phyloP scores from a whole-genome alignment of 2,113 vertebrate species.

The Phrynosoma blainvillii region DNA sequence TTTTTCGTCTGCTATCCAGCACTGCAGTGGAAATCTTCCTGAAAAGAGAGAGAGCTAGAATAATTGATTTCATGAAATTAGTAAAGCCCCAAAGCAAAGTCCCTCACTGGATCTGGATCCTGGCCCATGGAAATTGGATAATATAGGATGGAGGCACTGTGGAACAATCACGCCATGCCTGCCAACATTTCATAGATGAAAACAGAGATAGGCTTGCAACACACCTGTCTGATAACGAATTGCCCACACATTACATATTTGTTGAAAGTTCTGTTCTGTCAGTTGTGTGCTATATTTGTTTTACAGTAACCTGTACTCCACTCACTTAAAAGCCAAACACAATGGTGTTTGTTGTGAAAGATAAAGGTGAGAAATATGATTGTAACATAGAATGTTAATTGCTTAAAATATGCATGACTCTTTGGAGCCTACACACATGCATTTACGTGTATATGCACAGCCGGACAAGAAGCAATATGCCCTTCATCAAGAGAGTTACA shows the following conservation, averaged over 20 bases:
- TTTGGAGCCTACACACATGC: background rate
- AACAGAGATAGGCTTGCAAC: background rate
- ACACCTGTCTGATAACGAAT: background rate
- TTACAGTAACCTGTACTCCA: background rate
- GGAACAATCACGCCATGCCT: background rate
- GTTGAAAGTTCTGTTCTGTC: background rate
- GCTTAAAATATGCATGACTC: background rate
- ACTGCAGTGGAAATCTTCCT: background rate
- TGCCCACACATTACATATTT: background rate
- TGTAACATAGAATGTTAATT: background rate
- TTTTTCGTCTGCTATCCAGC: background rate
- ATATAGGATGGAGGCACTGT: background rate
- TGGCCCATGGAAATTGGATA: background rate
- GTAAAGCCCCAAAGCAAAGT: background rate
- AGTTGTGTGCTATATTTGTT: background rate
- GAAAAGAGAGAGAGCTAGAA: background rate
- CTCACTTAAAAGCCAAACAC: background rate
- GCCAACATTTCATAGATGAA: background rate
- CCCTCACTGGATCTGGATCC: background rate
- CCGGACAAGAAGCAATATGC: background rate
- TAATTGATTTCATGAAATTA: background rate
- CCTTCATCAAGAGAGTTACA: background rate
- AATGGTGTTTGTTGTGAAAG: background rate
- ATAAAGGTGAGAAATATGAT: background rate
- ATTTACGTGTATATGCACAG: background rate